These are phyloP conservation scores for Azorinus chamasolen DNA, from an alignment of 2,888 invertebrate species.

Conservation along the genomic window DNA sequence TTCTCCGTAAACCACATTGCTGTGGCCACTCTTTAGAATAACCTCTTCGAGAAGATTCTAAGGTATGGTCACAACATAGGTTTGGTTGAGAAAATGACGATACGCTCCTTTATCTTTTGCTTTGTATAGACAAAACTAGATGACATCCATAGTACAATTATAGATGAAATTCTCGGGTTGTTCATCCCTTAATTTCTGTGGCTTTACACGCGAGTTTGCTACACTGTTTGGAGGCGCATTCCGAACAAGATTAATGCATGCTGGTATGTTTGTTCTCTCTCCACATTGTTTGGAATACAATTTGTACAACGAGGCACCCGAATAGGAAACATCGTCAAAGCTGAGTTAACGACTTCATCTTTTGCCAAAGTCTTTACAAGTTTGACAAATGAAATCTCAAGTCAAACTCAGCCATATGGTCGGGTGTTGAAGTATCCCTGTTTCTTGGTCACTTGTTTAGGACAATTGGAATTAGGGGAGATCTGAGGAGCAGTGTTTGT, in stretches of 20 bases:
- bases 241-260: constrained; percentile 17
- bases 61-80: no score
- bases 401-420: constrained; percentile 62
- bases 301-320: constrained; percentile 40
- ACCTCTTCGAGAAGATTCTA: no score
- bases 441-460: constrained; percentile 58
- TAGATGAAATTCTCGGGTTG: no score
- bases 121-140: no score
- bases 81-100: no score
- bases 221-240: background rate
- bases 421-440: constrained; percentile 40
- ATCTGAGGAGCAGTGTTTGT: constrained; percentile 36
- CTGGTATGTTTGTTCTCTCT: constrained; percentile 54
- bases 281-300: constrained; percentile 60
- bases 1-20: no score
- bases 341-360: constrained; percentile 41
- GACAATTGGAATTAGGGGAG: constrained; percentile 47
- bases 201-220: no score
- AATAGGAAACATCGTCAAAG: constrained; percentile 22
- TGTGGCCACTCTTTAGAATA: no score
- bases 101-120: no score
- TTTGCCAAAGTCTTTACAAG: constrained; percentile 3
- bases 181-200: no score
- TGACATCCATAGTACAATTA: no score
- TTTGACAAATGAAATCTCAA: constrained; percentile 41